Evolutionary conservation across 2,113 vertebrate species (phyloP).

Genomic region (Lipophrys pholis): DNA sequence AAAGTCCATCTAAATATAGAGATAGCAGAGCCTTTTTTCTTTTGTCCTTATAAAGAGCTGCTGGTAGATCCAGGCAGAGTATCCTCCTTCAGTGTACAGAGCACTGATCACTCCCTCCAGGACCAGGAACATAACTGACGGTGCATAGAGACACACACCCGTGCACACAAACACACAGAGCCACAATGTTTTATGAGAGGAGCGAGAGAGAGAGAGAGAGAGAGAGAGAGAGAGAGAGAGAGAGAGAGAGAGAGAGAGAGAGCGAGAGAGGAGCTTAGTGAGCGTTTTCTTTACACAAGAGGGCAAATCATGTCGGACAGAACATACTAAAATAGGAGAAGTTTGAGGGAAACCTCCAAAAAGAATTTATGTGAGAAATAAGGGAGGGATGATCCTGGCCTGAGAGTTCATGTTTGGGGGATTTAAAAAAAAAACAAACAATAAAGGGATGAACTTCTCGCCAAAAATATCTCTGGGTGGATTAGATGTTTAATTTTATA

Average conservation of each 20-base stretch:
- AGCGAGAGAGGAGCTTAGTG: slow-evolving; percentile 39
- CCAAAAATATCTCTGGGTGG: slow-evolving; percentile 50
- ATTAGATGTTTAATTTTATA: slow-evolving; percentile 37
- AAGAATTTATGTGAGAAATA: slow-evolving; percentile 46
- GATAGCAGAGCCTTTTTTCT: slow-evolving; percentile 66
- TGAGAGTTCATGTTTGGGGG: slow-evolving; percentile 29
- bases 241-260: no score
- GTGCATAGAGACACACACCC: slow-evolving; percentile 52
- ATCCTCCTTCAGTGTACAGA: slow-evolving; percentile 45
- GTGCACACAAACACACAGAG: slow-evolving; percentile 41
- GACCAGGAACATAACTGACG: slow-evolving; percentile 61
- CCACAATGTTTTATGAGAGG: slow-evolving; percentile 42
- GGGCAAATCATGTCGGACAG: slow-evolving; percentile 56
- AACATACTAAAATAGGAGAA: slow-evolving; percentile 83
- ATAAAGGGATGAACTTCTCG: slow-evolving; percentile 23
- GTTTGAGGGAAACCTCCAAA: slow-evolving; percentile 54
- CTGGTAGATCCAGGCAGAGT: slow-evolving; percentile 71
- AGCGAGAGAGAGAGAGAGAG: slow-evolving; percentile 29
- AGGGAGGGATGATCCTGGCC: slow-evolving; percentile 29
- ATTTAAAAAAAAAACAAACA: slow-evolving; percentile 26
- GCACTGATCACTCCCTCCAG: slow-evolving; percentile 67
- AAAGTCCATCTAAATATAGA: slow-evolving; percentile 85
- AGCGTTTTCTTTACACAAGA: slow-evolving; percentile 54
- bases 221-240: slow-evolving; percentile 18
- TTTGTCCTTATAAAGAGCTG: slow-evolving; percentile 86